These are phyloP conservation scores for Drosophila kepulauana DNA, from an alignment of 1,140 invertebrate species.

Conservation along the genomic window DNA sequence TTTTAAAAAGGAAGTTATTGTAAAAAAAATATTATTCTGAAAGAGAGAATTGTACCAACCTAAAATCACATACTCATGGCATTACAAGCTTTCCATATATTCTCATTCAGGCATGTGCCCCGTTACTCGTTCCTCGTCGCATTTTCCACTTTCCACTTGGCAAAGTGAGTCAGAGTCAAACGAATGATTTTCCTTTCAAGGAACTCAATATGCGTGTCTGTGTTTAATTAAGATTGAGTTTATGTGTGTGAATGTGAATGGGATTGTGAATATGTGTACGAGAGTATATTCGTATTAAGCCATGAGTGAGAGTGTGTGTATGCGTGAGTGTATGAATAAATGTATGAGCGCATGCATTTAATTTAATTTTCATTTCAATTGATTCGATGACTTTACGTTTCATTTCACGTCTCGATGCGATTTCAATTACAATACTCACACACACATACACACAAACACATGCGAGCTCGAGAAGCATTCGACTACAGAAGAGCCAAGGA, in stretches of 20 bases:
- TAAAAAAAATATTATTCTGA: constrained; percentile 27
- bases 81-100: not conserved
- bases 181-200: constrained; percentile 74
- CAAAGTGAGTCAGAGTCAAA: constrained; percentile 47
- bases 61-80: constrained; percentile 2
- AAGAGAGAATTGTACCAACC: constrained; percentile 50
- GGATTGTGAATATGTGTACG: constrained; percentile 28
- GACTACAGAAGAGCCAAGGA: constrained; percentile 11
- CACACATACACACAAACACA: constrained; percentile 16
- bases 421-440: constrained; percentile 73
- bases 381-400: constrained; percentile 83
- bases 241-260: constrained; percentile 37
- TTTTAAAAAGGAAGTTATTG: too few species aligned
- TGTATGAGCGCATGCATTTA: constrained; percentile 80
- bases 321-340: constrained; percentile 68
- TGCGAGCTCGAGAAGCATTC: not conserved
- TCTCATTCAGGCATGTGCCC: not conserved
- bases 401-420: constrained; percentile 81
- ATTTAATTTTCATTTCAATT: constrained; percentile 84
- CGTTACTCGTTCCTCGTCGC: not conserved
- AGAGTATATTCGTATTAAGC: constrained; percentile 17
- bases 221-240: constrained; percentile 82
- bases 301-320: constrained; percentile 24
- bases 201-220: constrained; percentile 76
- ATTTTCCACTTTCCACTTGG: constrained; percentile 4